Evolutionary conservation across 2,797 vertebrate genomes (phyloP), one percentile per base, ranked within the genome.

Genomic region (Allochrocebus solatus): DNA sequence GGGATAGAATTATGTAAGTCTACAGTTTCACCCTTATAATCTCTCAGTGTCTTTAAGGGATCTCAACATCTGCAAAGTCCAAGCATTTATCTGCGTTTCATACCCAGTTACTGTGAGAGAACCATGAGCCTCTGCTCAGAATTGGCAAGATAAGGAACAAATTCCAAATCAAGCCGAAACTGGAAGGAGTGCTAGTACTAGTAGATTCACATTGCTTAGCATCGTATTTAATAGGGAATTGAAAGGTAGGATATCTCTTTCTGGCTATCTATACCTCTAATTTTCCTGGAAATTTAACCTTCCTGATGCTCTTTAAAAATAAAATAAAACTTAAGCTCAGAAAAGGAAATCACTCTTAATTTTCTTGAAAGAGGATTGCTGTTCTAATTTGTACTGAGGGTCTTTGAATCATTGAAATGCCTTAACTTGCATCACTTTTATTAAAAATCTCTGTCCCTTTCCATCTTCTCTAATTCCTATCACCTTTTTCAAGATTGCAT

Each of bases 401-500:
- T 11, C 55, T 94, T 95, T 95, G 89, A 91, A 94, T 90, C 33
- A 94, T 0, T n/a, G 43, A 67, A 91, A 72, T 91, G 59, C 24
- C 55, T 95, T 94, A 87, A 87, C 85, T 61, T 36, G 19, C 41
- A 80, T 91, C 70, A 80, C 17, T 88, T 91, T 90, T 78, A 93
- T 92, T 81, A 92, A 96, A 89, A 93, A 50, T 84, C n/a, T 39
- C 9, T 81, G 8, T 83, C 43, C 64, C 43, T 46, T 67, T 72
- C n/a, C 10, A 53, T 89, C 67, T 85, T 91, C 90, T 97, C 48
- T 89, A 91, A 94, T 93, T 97, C 75, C 36, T 43, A 33, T 22
- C 17, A n/a, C 74, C 92, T 75, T 91, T 93, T 75, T 83, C 26
- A 82, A 91, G 30, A 84, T 43, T 36, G 19, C 53, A 28, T 82